Evolutionary conservation across 1,140 invertebrate species (phyloP), one percentile per base, ranked within the genome.

Genomic region (Plutomurus gul): DNA sequence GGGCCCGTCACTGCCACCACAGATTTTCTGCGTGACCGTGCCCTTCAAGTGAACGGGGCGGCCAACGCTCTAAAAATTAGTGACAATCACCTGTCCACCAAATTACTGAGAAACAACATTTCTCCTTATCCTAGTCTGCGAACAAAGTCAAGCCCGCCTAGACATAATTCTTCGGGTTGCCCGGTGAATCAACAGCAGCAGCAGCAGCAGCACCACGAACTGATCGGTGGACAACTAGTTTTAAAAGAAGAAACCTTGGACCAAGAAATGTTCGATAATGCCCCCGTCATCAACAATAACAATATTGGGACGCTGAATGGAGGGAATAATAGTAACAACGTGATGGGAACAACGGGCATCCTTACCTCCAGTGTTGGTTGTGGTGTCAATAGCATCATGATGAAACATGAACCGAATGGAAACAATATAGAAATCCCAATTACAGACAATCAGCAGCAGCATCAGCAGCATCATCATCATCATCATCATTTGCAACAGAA

Each of bases 41-140:
- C 56, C 36, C 27, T 65, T 25, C 56, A 65, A 65, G 56, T 65
- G 27, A 65, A 65, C 56, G 56, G 56, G 10, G 27, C 56, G 36
- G 36, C 27, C 27, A 65, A 30, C 56, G 56, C 27, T 27, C 36
- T 65, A 13, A 83, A 83, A 79, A 79, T 83, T 43, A 81, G 73
- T 72, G 82, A 76, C 60, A 83, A 81, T 79, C 82, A 81, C 77
- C 51, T 82, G 33, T 80, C 82, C 10, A 76, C 51, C 6, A 83
- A 81, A 60, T 33, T 65, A 37, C n/a, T 65, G 10, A 43, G 82
- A 16, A 49, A 60, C 25, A 76, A 30, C 36, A 77, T 70, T 76
- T 78, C 76, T 37, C 82, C 80, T 18, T 81, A 81, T 46, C 30
- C 49, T 36, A 22, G 18, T 18, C 39, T 25, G 18, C 40, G 22